Evolutionary conservation across 2,888 invertebrate species (phyloP), one percentile per base, ranked within the genome.

Genomic region (Ichneumon xanthorius): DNA sequence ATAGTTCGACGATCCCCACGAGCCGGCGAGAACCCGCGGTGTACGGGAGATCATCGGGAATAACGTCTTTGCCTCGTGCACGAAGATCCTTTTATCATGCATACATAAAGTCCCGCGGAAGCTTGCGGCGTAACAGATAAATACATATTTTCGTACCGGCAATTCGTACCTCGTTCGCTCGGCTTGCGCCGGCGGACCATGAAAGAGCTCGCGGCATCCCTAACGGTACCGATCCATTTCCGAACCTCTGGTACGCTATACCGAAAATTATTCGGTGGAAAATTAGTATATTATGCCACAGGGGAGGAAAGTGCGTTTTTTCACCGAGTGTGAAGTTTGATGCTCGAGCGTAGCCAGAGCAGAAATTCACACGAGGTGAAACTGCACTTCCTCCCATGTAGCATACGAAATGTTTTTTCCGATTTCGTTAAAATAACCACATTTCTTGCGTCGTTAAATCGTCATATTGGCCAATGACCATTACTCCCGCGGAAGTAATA

Each of bases 1-100:
- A 92, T 91, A 89, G 90, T 88, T 88, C 83, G 85, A 87, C 71
- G 88, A 89, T 88, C 82, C 37, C 19, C 88, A 75, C 84, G 77
- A 58, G 73, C 71, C 61, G 45, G 33, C 70, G 50, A 67, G 50
- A 67, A 26, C 61, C 4, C 48, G 22, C 9, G 19, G n/a, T 63
- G 86, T 76, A 84, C 37, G 85, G 84, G 88, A 86, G 89, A 91
- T 90, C 88, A 88, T 89, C 88, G 87, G 84, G 86, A 86, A 79
- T 87, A 88, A 88, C 86, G 88, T 89, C 87, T 87, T 82, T 73
- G 82, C 58, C 87, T 88, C 86, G 87, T 86, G 88, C 87, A 81
- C 87, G 76, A 81, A 85, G 82, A 86, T 89, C 78, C 86, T 80
- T 88, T 88, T 88, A 88, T 89, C 88, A 68, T 82, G 86, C 83